Evolutionary conservation across 2,888 invertebrate genomes (phyloP), one percentile per base, ranked within the genome.

Genomic region (Acronicta alni): DNA sequence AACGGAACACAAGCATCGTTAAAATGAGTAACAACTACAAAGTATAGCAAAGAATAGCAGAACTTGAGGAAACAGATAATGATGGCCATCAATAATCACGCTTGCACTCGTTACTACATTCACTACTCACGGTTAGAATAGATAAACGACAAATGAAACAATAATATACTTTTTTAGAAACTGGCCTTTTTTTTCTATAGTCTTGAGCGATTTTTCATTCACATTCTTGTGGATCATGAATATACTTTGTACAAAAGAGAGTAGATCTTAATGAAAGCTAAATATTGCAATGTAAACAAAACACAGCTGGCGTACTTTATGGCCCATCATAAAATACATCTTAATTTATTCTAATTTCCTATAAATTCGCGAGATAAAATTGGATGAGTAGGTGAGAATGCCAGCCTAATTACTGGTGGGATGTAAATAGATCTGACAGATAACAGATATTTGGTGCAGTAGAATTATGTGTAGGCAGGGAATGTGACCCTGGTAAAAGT

Each of bases 11-110:
- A 37, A 41, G 38, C 56, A 55, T 71, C 72, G 63, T 64, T 71
- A 67, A 58, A 67, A 71, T 70, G 57, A 58, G 48, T 45, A 61
- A 64, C 57, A 58, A 53, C 43, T 70, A 56, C 57, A 46, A 49
- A 58, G 39, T 63, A 52, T 26, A 23, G 38, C 60, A 43, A 58
- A 57, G 46, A 69, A 57, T 41, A 12, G 45, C 46, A 42, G 32
- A 57, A 54, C 57, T 63, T 51, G 37, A 56, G 75, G 54, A 42
- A 67, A 42, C 56, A 61, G 60, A 71, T 63, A 67, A 71, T 73
- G 60, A 26, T 15, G 38, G 56, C 35, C 60, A 73, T 75, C 75
- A 70, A 75, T 67, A 73, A 75, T 71, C 75, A 59, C 37, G 53
- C 39, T 42, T 43, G 43, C 46, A 63, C 58, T 58, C 45, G 39